These are phyloP conservation scores for Strix uralensis DNA, from an alignment of 2,113 vertebrate species.

Conservation along the genomic window DNA sequence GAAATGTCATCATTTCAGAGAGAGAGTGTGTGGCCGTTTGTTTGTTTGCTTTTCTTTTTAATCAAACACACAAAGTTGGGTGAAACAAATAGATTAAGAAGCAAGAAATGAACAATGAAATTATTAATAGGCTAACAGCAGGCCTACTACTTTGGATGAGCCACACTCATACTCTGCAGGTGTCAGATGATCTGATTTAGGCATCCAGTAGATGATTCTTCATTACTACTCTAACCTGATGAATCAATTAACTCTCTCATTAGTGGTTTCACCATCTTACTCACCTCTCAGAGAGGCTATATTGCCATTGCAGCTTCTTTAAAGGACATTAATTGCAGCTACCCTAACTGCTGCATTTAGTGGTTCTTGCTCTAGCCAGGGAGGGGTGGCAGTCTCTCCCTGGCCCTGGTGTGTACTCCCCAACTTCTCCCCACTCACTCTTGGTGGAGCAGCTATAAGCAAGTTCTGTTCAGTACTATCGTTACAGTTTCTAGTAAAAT, in stretches of 20 bases:
- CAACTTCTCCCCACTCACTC: neutral
- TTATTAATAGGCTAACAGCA: constrained; percentile 40
- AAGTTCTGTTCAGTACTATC: neutral
- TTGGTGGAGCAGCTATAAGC: neutral
- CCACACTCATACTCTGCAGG: constrained; percentile 26
- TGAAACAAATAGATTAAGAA: constrained; percentile 47
- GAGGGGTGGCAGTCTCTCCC: neutral
- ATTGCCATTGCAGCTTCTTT: neutral
- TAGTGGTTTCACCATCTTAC: neutral
- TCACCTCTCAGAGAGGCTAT: neutral
- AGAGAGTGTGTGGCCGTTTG: neutral
- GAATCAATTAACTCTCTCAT: constrained; percentile 54
- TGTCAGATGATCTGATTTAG: constrained; percentile 53
- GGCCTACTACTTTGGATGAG: constrained; percentile 25
- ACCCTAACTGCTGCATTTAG: neutral
- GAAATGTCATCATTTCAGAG: neutral
- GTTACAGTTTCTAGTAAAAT: neutral
- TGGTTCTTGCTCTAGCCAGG: neutral
- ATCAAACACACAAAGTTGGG: constrained; percentile 1
- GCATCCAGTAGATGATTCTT: constrained; percentile 38
- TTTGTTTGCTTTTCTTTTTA: constrained; percentile 39
- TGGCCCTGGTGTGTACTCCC: neutral
- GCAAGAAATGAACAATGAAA: constrained; percentile 28
- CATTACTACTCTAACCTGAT: constrained; percentile 50
- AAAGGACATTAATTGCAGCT: neutral